Evolutionary conservation across 2,797 vertebrate species (phyloP).

Genomic region (Melopsittacus undulatus): DNA sequence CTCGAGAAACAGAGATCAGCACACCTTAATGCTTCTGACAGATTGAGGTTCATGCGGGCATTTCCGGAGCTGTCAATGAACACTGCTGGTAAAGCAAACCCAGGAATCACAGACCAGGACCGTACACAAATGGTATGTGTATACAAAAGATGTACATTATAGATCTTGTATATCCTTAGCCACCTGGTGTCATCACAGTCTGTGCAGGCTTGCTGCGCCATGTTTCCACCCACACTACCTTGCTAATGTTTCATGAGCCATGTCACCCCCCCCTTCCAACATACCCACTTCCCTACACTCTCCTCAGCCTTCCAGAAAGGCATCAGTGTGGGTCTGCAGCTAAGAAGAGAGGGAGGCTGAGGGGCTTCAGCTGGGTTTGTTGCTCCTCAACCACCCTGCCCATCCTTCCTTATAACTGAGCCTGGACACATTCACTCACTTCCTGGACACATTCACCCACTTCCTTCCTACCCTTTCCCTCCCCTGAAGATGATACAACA

Average conservation of each 20-base stretch:
- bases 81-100: background rate
- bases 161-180: background rate
- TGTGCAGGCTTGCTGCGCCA: background rate
- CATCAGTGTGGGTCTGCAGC: background rate
- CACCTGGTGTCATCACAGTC: too few species aligned
- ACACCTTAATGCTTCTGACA: background rate
- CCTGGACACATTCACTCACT: accelerated
- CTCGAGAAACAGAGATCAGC: background rate
- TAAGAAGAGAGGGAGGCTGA: background rate
- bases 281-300: background rate
- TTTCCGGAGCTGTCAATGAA: background rate
- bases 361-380: background rate
- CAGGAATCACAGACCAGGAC: background rate
- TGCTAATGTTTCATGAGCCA: background rate
- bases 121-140: too few species aligned
- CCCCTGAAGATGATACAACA: background rate
- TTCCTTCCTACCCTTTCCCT: background rate
- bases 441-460: accelerated
- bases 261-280: background rate
- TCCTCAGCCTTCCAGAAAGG: background rate
- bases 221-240: background rate
- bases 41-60: background rate
- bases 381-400: background rate
- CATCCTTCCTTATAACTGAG: background rate
- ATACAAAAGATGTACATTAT: background rate